Conservation (phyloP, 2,797 vertebrate species). For the Synanceia verrucosa region DNA sequence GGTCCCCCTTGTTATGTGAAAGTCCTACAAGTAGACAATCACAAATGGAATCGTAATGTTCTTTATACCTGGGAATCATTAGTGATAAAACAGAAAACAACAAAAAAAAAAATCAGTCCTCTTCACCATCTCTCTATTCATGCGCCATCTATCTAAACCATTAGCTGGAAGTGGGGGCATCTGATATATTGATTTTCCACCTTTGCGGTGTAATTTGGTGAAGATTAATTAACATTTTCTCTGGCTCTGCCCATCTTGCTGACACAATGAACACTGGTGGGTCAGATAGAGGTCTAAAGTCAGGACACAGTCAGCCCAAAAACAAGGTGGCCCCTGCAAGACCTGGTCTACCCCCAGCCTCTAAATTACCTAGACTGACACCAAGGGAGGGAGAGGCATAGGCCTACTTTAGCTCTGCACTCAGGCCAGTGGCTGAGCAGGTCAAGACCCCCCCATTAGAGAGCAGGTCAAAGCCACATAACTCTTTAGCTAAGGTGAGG, state of each 20-base stretch:
- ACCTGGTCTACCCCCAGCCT: conserved; percentile 61
- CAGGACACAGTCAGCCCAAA: conserved; percentile 60
- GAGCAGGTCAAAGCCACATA: conserved; percentile 86
- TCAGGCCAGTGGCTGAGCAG: conserved; percentile 65
- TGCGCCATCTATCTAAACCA: conserved; percentile 36
- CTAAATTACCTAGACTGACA: conserved; percentile 82
- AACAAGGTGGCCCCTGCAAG: conserved; percentile 48
- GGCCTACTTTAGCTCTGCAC: conserved; percentile 63
- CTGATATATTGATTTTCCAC: conserved; percentile 62
- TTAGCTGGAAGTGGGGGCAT: conserved; percentile 49
- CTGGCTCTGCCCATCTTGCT: conserved; percentile 42
- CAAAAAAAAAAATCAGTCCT: conserved; percentile 26
- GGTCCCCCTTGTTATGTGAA: conserved; percentile 25
- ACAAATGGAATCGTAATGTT: conserved; percentile 3
- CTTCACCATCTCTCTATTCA: too few species aligned
- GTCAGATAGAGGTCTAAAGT: conserved; percentile 69
- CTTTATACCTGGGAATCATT: background rate
- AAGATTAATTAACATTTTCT: conserved; percentile 76
- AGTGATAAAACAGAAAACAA: conserved; percentile 1
- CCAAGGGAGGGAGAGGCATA: conserved; percentile 43
- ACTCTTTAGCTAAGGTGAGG: conserved; percentile 86
- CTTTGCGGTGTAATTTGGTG: conserved; percentile 69
- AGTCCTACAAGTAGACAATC: conserved; percentile 10
- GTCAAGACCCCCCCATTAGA: conserved; percentile 80
- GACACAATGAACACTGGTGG: conserved; percentile 72